Conservation (phyloP, 2,797 vertebrate species). For the Notoglanidium macrostoma region DNA sequence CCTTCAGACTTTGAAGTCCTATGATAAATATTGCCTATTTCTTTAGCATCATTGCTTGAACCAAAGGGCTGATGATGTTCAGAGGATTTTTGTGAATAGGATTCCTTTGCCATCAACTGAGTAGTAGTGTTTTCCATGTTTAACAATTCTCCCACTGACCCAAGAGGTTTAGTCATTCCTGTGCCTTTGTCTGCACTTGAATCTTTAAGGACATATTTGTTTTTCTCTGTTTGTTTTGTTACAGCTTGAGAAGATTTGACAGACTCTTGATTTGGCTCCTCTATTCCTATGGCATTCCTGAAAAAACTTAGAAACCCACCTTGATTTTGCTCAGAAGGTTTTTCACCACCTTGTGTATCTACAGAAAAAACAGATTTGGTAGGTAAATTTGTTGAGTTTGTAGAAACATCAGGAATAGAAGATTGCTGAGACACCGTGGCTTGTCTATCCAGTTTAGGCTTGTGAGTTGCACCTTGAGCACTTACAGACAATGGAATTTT, state of each 20-base stretch:
- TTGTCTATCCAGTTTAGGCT: constrained; percentile 74
- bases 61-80: not conserved
- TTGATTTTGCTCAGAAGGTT: constrained; percentile 73
- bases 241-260: constrained; percentile 54
- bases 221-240: constrained; percentile 60
- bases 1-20: constrained; percentile 61
- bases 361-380: constrained; percentile 53
- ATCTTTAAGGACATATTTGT: constrained; percentile 54
- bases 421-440: constrained; percentile 68
- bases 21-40: constrained; percentile 58
- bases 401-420: constrained; percentile 63
- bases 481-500: constrained; percentile 59
- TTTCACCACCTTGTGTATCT: constrained; percentile 58
- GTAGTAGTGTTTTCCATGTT: constrained; percentile 70
- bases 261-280: constrained; percentile 68
- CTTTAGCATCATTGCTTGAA: constrained; percentile 36
- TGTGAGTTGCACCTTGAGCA: constrained; percentile 59
- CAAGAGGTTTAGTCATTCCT: constrained; percentile 82
- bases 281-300: constrained; percentile 79
- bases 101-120: constrained; percentile 55
- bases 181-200: constrained; percentile 70
- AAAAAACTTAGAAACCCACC: constrained; percentile 84
- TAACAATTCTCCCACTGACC: constrained; percentile 85
- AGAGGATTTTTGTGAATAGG: constrained; percentile 21
- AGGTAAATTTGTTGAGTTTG: constrained; percentile 72